Evolutionary conservation across 2,888 invertebrate genomes (phyloP), one percentile per base, ranked within the genome.

Genomic region (Drosophila prolongata): DNA sequence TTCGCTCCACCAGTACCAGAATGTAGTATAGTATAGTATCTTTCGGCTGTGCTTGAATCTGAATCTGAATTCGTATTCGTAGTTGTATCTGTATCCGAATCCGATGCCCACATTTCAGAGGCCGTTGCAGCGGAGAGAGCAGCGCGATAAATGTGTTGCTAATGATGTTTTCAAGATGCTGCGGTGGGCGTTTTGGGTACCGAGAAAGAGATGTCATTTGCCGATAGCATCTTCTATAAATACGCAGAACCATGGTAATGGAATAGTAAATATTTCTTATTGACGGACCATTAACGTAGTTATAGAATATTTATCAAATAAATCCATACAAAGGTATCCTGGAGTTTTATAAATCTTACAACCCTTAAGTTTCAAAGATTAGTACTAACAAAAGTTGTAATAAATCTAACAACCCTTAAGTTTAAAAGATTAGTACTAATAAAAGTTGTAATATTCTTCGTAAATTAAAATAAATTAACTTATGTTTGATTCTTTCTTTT

Each of bases 71-170:
- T 30, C 62, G 59, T 64, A 56, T 52, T 46, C 65, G 59, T 61
- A 56, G 52, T 46, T 56, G 58, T 56, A 58, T 55, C 38, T 58
- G 57, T 27, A 68, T 75, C 68, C 50, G 71, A 61, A 37, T 47
- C 46, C n/a, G n/a, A 27, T 68, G 66, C 66, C 66, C 66, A 66
- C 66, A 55, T 35, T 49, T 13, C 11, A 49, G 11, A 68, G 69
- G 65, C 67, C 34, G 46, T 67, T 46, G 69, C 47, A 46, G 61
- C 40, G 49, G 30, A 30, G 43, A 34, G 27, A 58, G 13, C 49
- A 59, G 34, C 59, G 30, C 86, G 75, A 77, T 83, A 76, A 87
- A 87, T 61, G 66, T 78, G 65, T 53, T 55, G 53, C 58, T 71
- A 75, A 80, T 64, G 80, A 70, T 86, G 56, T 62, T 24, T 59